Evolutionary conservation across 2,797 vertebrate species (phyloP).

Genomic region (Liparis tanakae): DNA sequence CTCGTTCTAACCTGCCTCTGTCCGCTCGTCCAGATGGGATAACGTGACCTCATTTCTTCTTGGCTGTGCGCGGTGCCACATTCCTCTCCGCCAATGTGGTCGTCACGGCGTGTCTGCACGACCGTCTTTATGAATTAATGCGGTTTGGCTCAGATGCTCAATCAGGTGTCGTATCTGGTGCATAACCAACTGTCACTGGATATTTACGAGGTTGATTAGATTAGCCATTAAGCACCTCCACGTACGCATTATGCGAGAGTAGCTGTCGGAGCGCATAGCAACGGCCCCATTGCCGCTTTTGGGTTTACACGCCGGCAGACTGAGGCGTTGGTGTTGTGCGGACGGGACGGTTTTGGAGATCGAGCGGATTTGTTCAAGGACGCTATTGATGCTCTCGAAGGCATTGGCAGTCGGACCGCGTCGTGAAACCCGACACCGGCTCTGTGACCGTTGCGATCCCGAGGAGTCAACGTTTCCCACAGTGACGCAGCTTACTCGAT

Average conservation of each 20-base stretch:
- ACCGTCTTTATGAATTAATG: slow-evolving; percentile 68
- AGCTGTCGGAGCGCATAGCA: slow-evolving; percentile 9
- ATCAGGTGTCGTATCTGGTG: slow-evolving; percentile 64
- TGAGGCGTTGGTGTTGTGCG: slow-evolving; percentile 17
- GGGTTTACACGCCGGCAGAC: slow-evolving; percentile 21
- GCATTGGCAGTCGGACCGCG: slow-evolving; percentile 42
- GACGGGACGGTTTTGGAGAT: slow-evolving; percentile 32
- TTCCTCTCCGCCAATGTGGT: slow-evolving; percentile 56
- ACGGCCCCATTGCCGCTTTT: not conserved
- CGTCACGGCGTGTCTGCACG: slow-evolving; percentile 50
- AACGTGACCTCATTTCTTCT: slow-evolving; percentile 77
- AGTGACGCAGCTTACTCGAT: slow-evolving; percentile 28
- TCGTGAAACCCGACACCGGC: slow-evolving; percentile 65
- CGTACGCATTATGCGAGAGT: slow-evolving; percentile 6
- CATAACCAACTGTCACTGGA: slow-evolving; percentile 57
- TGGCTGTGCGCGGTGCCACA: slow-evolving; percentile 62
- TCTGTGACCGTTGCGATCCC: slow-evolving; percentile 34
- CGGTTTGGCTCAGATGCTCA: slow-evolving; percentile 56
- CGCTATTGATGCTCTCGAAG: slow-evolving; percentile 59
- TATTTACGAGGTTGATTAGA: slow-evolving; percentile 59
- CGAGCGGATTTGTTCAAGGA: slow-evolving; percentile 40
- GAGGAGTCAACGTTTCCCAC: slow-evolving; percentile 45
- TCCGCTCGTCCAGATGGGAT: slow-evolving; percentile 80
- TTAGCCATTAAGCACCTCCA: slow-evolving; percentile 26
- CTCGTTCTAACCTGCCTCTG: slow-evolving; percentile 78